phyloP scores from a whole-genome alignment of 2,888 invertebrate species.

The Steinernema hermaphroditum region DNA sequence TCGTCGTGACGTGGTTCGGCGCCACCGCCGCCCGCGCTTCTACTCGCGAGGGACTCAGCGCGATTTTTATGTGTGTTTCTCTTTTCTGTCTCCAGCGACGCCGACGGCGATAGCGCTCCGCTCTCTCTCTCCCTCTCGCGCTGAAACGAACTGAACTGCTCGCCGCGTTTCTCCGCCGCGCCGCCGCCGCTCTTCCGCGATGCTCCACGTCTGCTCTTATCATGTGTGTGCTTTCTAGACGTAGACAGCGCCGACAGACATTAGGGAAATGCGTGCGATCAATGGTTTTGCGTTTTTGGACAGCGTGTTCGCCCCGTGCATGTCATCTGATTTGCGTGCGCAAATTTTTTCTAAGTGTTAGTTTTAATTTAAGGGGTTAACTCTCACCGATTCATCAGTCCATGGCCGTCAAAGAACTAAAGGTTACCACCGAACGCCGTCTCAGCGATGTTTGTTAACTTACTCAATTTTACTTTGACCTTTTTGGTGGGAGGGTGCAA shows the following conservation, averaged over 20 bases:
- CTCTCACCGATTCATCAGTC: neutral
- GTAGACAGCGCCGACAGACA: neutral
- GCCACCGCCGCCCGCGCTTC: constrained; percentile 12
- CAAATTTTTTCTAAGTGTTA: constrained; percentile 8
- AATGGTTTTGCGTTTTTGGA: no score
- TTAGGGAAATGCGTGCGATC: neutral
- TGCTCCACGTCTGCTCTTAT: constrained; percentile 16
- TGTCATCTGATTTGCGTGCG: no score
- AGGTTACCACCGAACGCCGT: constrained; percentile 20
- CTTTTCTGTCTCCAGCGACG: constrained; percentile 6
- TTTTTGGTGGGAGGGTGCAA: neutral
- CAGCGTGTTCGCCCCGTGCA: no score
- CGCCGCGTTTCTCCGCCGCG: no score
- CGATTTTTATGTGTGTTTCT: constrained; percentile 25
- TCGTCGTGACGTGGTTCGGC: constrained; percentile 11
- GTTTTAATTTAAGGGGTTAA: neutral
- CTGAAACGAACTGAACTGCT: neutral
- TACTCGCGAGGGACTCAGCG: neutral
- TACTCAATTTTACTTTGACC: neutral
- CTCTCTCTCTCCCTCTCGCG: neutral
- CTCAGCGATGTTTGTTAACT: neutral
- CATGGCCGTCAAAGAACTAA: constrained; percentile 21
- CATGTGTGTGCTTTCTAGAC: neutral
- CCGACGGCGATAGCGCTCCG: neutral
- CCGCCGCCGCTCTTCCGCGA: neutral